phyloP scores from a whole-genome alignment of 2,888 invertebrate genomes.

The Synanthedon myopaeformis region DNA sequence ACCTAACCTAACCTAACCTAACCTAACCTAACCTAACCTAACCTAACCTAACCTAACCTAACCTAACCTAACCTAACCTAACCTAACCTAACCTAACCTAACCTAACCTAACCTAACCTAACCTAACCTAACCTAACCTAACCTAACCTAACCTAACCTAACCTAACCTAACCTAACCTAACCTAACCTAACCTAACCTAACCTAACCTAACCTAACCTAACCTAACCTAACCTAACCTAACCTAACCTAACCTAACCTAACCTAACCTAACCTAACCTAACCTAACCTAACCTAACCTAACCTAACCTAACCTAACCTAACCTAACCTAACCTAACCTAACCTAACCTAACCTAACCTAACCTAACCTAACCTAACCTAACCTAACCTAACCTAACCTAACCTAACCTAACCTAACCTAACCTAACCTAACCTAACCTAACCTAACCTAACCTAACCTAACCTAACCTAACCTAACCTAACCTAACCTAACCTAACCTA shows the following conservation, averaged over 20 bases:
- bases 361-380: slow-evolving; percentile 5
- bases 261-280: slow-evolving; percentile 5
- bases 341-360: slow-evolving; percentile 5
- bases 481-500: slow-evolving; percentile 7
- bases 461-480: slow-evolving; percentile 4
- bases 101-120: slow-evolving; percentile 2
- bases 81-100: slow-evolving; percentile 2
- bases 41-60: slow-evolving; percentile 6
- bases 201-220: slow-evolving; percentile 5
- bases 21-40: slow-evolving; percentile 5
- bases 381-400: slow-evolving; percentile 5
- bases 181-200: slow-evolving; percentile 3
- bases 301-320: slow-evolving; percentile 5
- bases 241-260: slow-evolving; percentile 5
- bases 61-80: slow-evolving; percentile 3
- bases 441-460: slow-evolving; percentile 3
- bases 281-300: slow-evolving; percentile 5
- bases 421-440: slow-evolving; percentile 5
- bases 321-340: slow-evolving; percentile 5
- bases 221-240: slow-evolving; percentile 7
- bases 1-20: slow-evolving; percentile 5
- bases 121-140: slow-evolving; percentile 4
- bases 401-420: slow-evolving; percentile 5
- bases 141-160: slow-evolving; percentile 2
- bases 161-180: slow-evolving; percentile 3